These are phyloP conservation scores for Calameuta filiformis DNA, from an alignment of 2,888 invertebrate species.

Conservation along the genomic window DNA sequence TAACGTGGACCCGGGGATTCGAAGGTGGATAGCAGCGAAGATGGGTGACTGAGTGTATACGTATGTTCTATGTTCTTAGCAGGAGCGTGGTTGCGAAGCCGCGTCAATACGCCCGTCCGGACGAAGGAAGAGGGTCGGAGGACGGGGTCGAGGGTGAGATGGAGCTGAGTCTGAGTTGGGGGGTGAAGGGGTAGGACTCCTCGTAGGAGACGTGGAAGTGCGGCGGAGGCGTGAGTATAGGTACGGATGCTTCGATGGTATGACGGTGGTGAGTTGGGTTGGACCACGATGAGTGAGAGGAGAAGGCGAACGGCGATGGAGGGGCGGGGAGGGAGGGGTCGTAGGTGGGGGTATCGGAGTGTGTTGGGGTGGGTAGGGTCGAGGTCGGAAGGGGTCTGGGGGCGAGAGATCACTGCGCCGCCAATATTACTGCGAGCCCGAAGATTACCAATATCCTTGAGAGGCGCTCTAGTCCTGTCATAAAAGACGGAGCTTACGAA, in stretches of 20 bases:
- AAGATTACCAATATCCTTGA: conserved; percentile 67
- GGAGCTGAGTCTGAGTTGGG: conserved; percentile 28
- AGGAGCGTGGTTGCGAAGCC: conserved; percentile 56
- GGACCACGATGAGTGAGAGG: conserved; percentile 14
- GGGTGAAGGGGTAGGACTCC: conserved; percentile 27
- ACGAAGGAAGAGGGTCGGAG: conserved; percentile 34
- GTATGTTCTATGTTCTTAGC: conserved; percentile 45
- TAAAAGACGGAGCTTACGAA: conserved; percentile 65
- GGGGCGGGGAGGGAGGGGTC: background rate
- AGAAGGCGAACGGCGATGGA: conserved; percentile 12
- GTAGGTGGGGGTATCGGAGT: background rate
- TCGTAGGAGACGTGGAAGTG: conserved; percentile 14
- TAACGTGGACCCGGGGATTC: conserved; percentile 15
- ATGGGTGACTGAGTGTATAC: conserved; percentile 21
- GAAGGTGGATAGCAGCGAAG: conserved; percentile 24
- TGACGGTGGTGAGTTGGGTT: conserved; percentile 16
- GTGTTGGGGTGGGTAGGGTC: conserved; percentile 1
- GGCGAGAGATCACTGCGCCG: conserved; percentile 64
- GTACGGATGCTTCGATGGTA: conserved; percentile 18
- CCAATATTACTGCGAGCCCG: conserved; percentile 62
- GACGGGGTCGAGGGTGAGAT: conserved; percentile 15
- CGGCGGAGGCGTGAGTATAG: conserved; percentile 21
- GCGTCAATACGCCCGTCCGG: conserved; percentile 57
- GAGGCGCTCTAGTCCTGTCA: conserved; percentile 63
- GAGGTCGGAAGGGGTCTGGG: conserved; percentile 35